Conservation (phyloP, 2,113 vertebrate genomes). For the Dasyprocta punctata region DNA sequence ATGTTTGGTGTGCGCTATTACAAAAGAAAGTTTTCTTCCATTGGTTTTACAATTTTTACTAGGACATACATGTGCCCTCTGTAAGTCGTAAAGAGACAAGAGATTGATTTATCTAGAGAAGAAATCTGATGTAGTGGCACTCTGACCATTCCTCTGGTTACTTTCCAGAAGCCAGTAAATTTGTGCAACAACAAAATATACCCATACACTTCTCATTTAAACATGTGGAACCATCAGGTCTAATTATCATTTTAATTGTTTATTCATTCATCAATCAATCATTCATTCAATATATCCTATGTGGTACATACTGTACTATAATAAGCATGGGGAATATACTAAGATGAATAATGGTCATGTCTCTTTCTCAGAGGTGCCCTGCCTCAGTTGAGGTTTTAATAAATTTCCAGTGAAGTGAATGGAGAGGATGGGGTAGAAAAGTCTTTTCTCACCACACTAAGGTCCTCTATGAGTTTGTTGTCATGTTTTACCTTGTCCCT, state of each 20-base stretch:
- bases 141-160: neutral
- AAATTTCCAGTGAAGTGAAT: neutral
- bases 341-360: neutral
- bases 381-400: neutral
- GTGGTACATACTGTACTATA: neutral
- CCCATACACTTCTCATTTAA: neutral
- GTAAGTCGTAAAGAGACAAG: neutral
- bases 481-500: neutral
- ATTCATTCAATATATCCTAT: conserved; percentile 3
- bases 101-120: neutral
- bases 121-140: neutral
- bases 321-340: neutral
- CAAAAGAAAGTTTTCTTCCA: neutral
- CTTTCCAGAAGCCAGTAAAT: neutral
- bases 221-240: neutral
- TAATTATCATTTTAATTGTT: neutral
- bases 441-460: neutral
- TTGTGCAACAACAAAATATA: neutral
- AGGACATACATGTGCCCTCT: neutral
- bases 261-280: neutral
- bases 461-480: neutral
- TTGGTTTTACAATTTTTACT: conserved; percentile 4
- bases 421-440: neutral
- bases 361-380: neutral
- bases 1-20: neutral